Base-by-base conservation (phyloP, 2,888 invertebrate species). In the Allacma fusca region DNA sequence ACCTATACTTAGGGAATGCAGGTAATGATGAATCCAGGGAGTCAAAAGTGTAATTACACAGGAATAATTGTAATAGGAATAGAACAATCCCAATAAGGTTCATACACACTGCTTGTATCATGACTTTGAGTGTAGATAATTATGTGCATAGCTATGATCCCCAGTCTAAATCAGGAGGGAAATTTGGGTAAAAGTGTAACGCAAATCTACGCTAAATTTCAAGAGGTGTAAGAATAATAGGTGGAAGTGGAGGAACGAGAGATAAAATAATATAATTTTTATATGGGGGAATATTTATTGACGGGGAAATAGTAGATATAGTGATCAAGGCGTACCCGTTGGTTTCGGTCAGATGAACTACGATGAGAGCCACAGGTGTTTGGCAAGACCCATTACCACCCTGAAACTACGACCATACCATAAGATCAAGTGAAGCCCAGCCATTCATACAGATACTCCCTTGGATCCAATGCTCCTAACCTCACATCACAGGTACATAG, bases 341-440 rank as follows among this genome's bases (percentile, higher is more conserved):
- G 64, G 23, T 75, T 40, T 68, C 26, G 29, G 24, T 28, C 50
- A 70, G 24, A 62, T 16, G 70, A 26, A 62, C 26, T 23, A 62
- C n/a, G 24, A 50, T 28, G 59, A 59, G 72, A 80, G 78, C 77
- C 79, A 81, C 79, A 80, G 81, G 81, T 81, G 81, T 80, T 81
- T 80, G 77, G 77, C 76, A 79, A 78, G 77, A 78, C 77, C 78
- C 78, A 79, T 79, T 79, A 79, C 81, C 81, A 79, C 81, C 81
- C 81, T 79, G 80, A 80, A 81, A 70, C 73, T 21, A 29, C 12
- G 67, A 40, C 43, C 26, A n/a, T 24, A 34, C 23, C 23, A 72
- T 12, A 50, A 67, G 67, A 65, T 21, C 28, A 74, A 40, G 4
- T 16, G 23, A 26, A 44, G 50, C 34, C 28, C n/a, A 70, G n/a